Percentiles rank a stretch among this genome's conserved stretches.
These are phyloP conservation scores for Junonia oenone DNA, from an alignment of 2,888 invertebrate genomes.

Conservation along the genomic window DNA sequence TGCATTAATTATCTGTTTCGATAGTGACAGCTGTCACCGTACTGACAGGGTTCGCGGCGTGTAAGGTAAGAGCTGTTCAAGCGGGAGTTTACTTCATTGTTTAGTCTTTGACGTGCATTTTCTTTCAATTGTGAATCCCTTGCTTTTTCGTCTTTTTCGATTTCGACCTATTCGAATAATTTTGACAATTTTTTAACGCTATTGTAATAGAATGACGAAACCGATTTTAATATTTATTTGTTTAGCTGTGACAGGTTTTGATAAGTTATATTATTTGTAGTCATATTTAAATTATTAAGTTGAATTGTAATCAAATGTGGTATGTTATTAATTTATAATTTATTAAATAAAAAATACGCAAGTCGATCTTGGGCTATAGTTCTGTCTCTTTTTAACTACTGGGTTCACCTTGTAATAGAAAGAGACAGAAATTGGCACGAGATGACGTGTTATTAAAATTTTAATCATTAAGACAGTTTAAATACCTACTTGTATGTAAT, in stretches of 20 bases:
- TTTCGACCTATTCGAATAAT: neutral
- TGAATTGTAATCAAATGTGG: slow-evolving; percentile 18
- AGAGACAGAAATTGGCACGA: slow-evolving; percentile 2
- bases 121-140: slow-evolving; percentile 29
- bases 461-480: neutral
- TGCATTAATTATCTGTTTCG: slow-evolving; percentile 6
- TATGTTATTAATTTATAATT: slow-evolving; percentile 10
- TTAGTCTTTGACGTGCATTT: slow-evolving; percentile 41
- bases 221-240: slow-evolving; percentile 32
- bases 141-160: slow-evolving; percentile 13
- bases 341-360: neutral
- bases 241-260: slow-evolving; percentile 47
- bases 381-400: neutral
- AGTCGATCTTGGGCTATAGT: neutral
- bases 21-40: slow-evolving; percentile 36
- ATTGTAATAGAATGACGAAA: slow-evolving; percentile 3
- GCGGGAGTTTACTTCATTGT: slow-evolving; percentile 35
- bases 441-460: neutral
- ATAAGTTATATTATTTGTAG: slow-evolving; percentile 14
- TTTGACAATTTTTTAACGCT: slow-evolving; percentile 4
- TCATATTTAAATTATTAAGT: slow-evolving; percentile 11
- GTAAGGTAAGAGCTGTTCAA: slow-evolving; percentile 52
- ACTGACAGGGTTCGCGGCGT: slow-evolving; percentile 15
- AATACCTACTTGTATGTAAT: neutral
- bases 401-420: neutral